Evolutionary conservation across 2,113 vertebrate species (phyloP), one percentile per base, ranked within the genome.

Genomic region (Echinops telfairi): DNA sequence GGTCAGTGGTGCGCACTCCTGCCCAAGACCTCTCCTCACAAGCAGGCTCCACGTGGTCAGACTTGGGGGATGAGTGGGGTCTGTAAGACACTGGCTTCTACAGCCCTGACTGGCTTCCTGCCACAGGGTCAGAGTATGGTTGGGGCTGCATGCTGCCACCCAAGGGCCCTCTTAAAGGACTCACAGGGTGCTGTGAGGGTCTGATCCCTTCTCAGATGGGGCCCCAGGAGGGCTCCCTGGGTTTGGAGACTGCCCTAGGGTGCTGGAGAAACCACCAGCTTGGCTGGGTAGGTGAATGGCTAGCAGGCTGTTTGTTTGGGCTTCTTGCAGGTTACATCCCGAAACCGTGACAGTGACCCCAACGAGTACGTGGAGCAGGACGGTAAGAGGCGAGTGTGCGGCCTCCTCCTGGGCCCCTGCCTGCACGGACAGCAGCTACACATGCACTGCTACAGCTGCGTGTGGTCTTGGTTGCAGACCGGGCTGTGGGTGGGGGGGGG

Each of bases 361-460:
- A 99, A 99, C 70, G 99, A 99, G 95, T 99, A 99, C 0, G 99
- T 99, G 75, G 99, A 99, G 94, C 99, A 99, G 96, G 99, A 99
- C 0, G 99, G 99, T 99, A 94, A 97, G 97, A 94, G 79, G 0
- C 57, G 86, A 60, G 6, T 58, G 15, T 1, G 43, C 9, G 17
- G 43, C 1, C 77, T 38, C 2, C 58, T 17, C 14, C 58, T 60
- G 20, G 58, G 20, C 58, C 20, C 40, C 47, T 53, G 47, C 47
- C 47, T 14, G 6, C 10, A 4, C 20, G 60, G 17, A 62, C 19
- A 31, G 0, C 36, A 79, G 33, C 80, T 60, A 23, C 31, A 31
- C 22, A 40, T 23, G 23, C 2, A 0, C 47, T 58, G 47, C 77
- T 53, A 38, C 36, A 19, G 62, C 17, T 23, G 25, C n/a, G 22